Evolutionary conservation across 2,888 invertebrate genomes (phyloP), one percentile per base, ranked within the genome.

Genomic region (Megaustenia siamemsis): DNA sequence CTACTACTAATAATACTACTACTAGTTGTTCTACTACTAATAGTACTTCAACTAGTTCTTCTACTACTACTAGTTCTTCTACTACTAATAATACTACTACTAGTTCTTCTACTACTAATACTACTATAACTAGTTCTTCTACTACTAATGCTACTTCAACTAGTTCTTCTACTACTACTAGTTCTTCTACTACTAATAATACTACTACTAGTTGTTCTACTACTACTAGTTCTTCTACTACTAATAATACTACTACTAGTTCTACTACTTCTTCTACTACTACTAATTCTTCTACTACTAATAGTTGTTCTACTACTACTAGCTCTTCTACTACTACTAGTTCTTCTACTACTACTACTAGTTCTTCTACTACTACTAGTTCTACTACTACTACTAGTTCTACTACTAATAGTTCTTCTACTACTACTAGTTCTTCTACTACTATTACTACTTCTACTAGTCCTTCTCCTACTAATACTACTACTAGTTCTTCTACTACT

Each of bases 301-400:
- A 21, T 68, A 68, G 24, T 68, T 24, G 24, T 68, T 24, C 69
- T 68, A 68, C 69, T 68, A 68, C 69, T 68, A 68, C 69, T 68
- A 68, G 24, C 28, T 24, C 69, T 68, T 24, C 69, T 68, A 68
- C 69, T 68, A 68, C 69, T 68, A 68, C 69, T 28, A 68, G 24
- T 68, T 24, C 69, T 28, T 24, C 69, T 68, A 68, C 69, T 24
- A 68, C 69, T 68, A 68, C 69, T 68, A 68, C 28, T 28, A 68
- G 15, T 68, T 24, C 69, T 68, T 24, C 28, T 68, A 68, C 28
- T 68, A 68, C 28, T 68, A 68, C 28, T 68, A 68, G 15, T 68
- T 24, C 40, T 32, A 71, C 40, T 71, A 71, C 40, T 32, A 71
- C 40, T 71, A 71, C 24, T 32, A 71, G 18, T 66, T 10, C 49